Conservation (phyloP, 2,888 invertebrate genomes). For the Anoplius nigerrimus region DNA sequence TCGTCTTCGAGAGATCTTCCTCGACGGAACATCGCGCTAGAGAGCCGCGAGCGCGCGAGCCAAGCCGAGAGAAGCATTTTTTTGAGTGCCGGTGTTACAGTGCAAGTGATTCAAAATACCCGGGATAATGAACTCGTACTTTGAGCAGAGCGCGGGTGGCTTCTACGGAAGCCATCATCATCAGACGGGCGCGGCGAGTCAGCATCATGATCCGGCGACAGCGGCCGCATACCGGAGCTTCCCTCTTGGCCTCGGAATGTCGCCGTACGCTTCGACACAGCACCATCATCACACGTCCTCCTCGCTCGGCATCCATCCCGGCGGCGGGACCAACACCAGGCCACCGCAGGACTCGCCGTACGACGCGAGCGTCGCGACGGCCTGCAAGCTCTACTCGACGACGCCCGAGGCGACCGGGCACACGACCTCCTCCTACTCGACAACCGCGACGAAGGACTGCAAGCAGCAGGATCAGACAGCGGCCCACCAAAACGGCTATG, state of each 20-base stretch:
- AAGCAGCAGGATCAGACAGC: slow-evolving; percentile 80
- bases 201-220: slow-evolving; percentile 85
- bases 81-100: slow-evolving; percentile 65
- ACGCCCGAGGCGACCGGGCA: slow-evolving; percentile 80
- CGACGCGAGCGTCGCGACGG: slow-evolving; percentile 91
- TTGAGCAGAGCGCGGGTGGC: slow-evolving; percentile 89
- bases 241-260: slow-evolving; percentile 89
- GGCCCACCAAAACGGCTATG: slow-evolving; percentile 80
- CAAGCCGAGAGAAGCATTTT: slow-evolving; percentile 19
- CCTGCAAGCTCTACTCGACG: slow-evolving; percentile 88
- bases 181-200: slow-evolving; percentile 81
- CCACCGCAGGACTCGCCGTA: slow-evolving; percentile 94
- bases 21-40: background rate
- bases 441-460: slow-evolving; percentile 83
- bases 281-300: slow-evolving; percentile 81
- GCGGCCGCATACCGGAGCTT: slow-evolving; percentile 88
- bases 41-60: background rate
- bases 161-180: slow-evolving; percentile 95
- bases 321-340: slow-evolving; percentile 84
- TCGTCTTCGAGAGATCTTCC: no score
- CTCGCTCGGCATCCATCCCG: slow-evolving; percentile 77
- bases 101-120: slow-evolving; percentile 68
- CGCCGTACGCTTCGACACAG: slow-evolving; percentile 85
- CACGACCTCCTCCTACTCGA: slow-evolving; percentile 77
- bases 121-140: slow-evolving; percentile 93